These are phyloP conservation scores for Drosophila prostipennis DNA, from an alignment of 2,888 invertebrate genomes.

Conservation along the genomic window DNA sequence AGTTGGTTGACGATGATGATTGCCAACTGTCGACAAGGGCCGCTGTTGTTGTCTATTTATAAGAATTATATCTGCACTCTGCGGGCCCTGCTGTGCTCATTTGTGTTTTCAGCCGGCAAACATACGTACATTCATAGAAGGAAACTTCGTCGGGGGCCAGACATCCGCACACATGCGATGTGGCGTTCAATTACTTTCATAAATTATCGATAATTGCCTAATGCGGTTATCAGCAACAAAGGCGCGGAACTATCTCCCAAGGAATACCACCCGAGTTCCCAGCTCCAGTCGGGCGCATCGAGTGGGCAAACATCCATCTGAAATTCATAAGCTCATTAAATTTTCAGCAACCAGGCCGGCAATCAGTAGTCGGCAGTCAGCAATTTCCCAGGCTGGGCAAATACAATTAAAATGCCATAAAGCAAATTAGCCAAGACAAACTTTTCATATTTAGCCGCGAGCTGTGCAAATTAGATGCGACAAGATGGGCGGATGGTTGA, in stretches of 20 bases:
- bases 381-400: constrained; percentile 55
- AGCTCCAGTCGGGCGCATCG: constrained; percentile 31
- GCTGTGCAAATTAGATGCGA: constrained; percentile 68
- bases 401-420: constrained; percentile 79
- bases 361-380: constrained; percentile 31
- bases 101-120: constrained; percentile 50
- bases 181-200: constrained; percentile 66
- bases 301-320: constrained; percentile 48
- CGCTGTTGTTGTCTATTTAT: constrained; percentile 76
- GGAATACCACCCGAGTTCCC: background rate
- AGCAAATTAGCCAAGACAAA: constrained; percentile 78
- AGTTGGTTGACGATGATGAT: constrained; percentile 61
- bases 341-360: constrained; percentile 57
- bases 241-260: constrained; percentile 24
- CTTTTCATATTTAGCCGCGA: constrained; percentile 72
- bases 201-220: constrained; percentile 72
- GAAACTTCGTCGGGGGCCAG: constrained; percentile 8
- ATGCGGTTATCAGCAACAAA: constrained; percentile 55
- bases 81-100: constrained; percentile 58
- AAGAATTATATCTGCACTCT: constrained; percentile 75
- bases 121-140: constrained; percentile 21
- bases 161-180: constrained; percentile 51
- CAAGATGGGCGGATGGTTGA: constrained; percentile 29
- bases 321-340: constrained; percentile 77
- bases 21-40: constrained; percentile 76